These are phyloP conservation scores for Catocala sponsa DNA, from an alignment of 2,888 invertebrate species.

Conservation along the genomic window DNA sequence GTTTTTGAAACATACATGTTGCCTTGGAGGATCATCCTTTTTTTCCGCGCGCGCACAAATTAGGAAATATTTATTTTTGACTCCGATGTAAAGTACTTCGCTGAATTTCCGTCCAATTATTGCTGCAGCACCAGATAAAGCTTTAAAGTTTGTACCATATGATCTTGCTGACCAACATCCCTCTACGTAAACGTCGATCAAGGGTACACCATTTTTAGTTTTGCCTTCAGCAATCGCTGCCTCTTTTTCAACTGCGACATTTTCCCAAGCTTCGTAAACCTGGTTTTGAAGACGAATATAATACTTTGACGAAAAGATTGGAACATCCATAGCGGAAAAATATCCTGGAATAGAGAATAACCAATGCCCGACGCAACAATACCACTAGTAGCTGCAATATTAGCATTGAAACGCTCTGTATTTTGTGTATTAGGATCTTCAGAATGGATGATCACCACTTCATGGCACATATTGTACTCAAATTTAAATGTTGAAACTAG, in stretches of 20 bases:
- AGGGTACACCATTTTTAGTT: conserved; percentile 26
- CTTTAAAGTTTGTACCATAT: conserved; percentile 31
- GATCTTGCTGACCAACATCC: conserved; percentile 33
- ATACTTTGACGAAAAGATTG: conserved; percentile 15
- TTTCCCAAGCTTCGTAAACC: conserved; percentile 26
- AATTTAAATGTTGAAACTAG: no score
- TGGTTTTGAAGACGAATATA: conserved; percentile 14
- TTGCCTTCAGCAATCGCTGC: conserved; percentile 26
- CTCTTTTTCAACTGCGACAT: conserved; percentile 24
- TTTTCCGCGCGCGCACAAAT: no score
- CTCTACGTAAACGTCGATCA: conserved; percentile 31
- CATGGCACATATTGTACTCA: conserved; percentile 3
- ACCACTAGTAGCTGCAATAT: conserved; percentile 7
- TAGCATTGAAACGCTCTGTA: no score
- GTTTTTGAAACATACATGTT: no score
- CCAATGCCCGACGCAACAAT: conserved; percentile 16
- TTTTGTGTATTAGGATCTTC: conserved; percentile 5
- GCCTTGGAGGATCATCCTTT: no score
- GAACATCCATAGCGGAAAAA: conserved; percentile 20
- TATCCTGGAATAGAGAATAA: conserved; percentile 19
- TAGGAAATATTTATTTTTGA: conserved; percentile 20
- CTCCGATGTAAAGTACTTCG: conserved; percentile 28
- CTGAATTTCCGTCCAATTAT: conserved; percentile 28
- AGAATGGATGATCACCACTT: conserved; percentile 6
- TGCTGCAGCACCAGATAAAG: conserved; percentile 36